A percentile compares a stretch with the other conserved stretches of the same genome.
Conservation (phyloP, 2,113 vertebrate genomes). For the Hemiscyllium ocellatum region DNA sequence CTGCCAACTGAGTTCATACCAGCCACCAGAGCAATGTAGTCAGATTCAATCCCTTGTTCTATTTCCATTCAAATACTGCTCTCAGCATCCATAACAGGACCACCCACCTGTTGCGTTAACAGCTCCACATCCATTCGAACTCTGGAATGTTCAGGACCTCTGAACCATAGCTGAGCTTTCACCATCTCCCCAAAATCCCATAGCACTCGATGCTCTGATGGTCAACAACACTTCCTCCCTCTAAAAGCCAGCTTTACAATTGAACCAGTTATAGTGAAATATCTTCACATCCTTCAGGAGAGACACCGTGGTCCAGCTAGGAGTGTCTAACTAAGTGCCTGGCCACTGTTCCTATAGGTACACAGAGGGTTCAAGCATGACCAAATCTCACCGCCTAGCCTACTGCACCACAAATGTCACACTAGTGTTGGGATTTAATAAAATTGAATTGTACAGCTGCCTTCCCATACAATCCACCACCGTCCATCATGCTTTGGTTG, state of each 20-base stretch:
- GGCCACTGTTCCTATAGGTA: not conserved
- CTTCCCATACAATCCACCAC: not conserved
- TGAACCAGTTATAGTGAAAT: not conserved
- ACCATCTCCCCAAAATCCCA: not conserved
- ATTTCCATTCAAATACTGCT: not conserved
- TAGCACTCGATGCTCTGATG: not conserved
- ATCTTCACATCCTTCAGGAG: not conserved
- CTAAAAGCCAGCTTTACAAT: not conserved
- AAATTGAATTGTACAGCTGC: not conserved
- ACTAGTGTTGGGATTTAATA: not conserved
- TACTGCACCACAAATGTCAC: not conserved
- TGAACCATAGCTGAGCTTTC: not conserved
- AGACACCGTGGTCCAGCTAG: not conserved
- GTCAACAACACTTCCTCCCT: not conserved
- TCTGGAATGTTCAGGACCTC: not conserved
- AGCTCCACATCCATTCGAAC: not conserved
- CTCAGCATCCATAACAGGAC: not conserved
- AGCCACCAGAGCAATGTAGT: not conserved
- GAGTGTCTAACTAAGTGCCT: not conserved
- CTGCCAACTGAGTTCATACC: not conserved
- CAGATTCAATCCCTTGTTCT: not conserved
- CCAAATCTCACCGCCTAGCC: not conserved
- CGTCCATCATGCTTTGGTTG: not conserved
- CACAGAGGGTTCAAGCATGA: not conserved
- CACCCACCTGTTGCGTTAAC: not conserved